phyloP scores from a whole-genome alignment of 2,888 invertebrate species.

The Yponomeuta evonymella region DNA sequence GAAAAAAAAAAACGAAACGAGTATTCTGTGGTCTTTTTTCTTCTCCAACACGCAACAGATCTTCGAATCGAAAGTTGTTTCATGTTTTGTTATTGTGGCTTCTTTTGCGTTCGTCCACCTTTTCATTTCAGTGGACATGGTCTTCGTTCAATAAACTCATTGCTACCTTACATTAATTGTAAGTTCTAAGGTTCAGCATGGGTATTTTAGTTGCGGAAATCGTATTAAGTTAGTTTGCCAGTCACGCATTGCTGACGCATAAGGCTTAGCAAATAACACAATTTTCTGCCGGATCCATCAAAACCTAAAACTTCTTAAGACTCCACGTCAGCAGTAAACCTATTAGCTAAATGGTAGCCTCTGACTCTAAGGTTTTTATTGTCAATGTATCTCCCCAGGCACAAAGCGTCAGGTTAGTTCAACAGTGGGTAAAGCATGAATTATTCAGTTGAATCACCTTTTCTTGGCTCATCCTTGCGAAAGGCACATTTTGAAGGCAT shows the following conservation, averaged over 20 bases:
- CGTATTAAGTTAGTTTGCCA: constrained; percentile 36
- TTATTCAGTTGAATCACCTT: constrained; percentile 55
- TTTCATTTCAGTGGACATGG: neutral
- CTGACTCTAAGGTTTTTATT: constrained; percentile 1
- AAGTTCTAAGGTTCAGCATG: neutral
- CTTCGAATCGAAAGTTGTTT: constrained; percentile 20
- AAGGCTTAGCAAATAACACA: constrained; percentile 53
- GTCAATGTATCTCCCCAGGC: neutral
- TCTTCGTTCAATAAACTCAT: neutral
- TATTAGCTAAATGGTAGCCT: neutral
- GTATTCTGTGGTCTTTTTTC: constrained; percentile 38
- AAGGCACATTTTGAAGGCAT: neutral
- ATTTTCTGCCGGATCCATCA: constrained; percentile 39
- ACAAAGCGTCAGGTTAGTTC: constrained; percentile 2
- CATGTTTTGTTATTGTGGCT: constrained; percentile 16
- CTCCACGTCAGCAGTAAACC: neutral
- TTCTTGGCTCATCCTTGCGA: constrained; percentile 21
- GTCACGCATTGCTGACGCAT: constrained; percentile 54
- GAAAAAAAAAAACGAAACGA: constrained; percentile 60
- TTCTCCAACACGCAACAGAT: constrained; percentile 33
- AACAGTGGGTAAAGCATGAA: constrained; percentile 43
- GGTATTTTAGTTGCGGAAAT: constrained; percentile 36
- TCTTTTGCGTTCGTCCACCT: constrained; percentile 6
- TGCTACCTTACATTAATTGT: neutral
- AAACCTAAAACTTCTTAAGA: constrained; percentile 1